These are phyloP conservation scores for Ictalurus punctatus DNA, from an alignment of 2,113 vertebrate genomes.

Conservation along the genomic window DNA sequence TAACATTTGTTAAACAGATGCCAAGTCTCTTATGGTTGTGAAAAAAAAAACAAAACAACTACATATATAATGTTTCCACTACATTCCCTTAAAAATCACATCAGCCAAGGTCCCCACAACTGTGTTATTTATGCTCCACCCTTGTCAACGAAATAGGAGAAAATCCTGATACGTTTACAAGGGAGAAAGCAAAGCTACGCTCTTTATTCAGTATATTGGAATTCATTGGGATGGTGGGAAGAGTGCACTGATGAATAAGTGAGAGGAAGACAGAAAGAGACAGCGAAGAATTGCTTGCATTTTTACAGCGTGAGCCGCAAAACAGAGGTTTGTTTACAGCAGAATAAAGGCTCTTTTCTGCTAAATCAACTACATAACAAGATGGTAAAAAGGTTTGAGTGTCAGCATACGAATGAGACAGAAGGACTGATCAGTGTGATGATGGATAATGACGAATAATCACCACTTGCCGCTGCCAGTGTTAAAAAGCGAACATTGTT, in stretches of 20 bases:
- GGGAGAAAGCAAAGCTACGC: neutral
- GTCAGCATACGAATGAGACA: neutral
- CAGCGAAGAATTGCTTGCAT: neutral
- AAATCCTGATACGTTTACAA: neutral
- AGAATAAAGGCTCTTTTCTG: neutral
- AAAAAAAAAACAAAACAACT: too few relatives aligned
- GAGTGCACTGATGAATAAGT: neutral
- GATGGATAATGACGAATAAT: slow-evolving; percentile 53
- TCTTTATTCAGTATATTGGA: neutral
- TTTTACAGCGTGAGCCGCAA: neutral
- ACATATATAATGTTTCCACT: neutral
- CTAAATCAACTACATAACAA: neutral
- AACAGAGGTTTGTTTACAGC: slow-evolving; percentile 15
- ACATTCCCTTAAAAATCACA: neutral
- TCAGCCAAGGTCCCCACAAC: neutral
- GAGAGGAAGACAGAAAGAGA: neutral
- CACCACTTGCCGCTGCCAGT: slow-evolving; percentile 41
- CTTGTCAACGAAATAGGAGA: neutral
- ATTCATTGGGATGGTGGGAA: neutral
- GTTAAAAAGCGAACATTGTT: slow-evolving; percentile 31
- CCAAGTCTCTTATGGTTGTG: neutral
- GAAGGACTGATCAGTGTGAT: slow-evolving; percentile 42
- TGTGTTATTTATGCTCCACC: neutral
- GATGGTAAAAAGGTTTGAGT: slow-evolving; percentile 9
- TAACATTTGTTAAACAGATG: neutral